Evolutionary conservation across 1,140 invertebrate genomes (phyloP).

Genomic region (Melanaphis sacchari): DNA sequence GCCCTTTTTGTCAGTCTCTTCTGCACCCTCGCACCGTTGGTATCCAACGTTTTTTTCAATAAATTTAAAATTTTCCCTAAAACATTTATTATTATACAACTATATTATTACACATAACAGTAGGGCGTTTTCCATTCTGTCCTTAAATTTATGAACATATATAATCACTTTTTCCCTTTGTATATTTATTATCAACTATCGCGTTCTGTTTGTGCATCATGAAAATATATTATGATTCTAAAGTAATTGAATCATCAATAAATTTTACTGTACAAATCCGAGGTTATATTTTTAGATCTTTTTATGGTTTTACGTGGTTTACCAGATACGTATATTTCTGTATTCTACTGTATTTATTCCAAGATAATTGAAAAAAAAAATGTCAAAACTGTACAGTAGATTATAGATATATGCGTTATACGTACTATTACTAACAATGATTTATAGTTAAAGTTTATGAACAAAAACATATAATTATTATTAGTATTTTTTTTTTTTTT

Average conservation of each 20-base stretch:
- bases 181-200: conserved; percentile 21
- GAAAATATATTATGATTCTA: conserved; percentile 34
- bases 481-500: too few species aligned
- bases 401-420: neutral
- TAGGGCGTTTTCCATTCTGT: neutral
- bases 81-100: conserved; percentile 4
- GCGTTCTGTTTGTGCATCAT: neutral
- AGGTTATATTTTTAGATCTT: neutral
- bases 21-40: neutral
- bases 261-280: neutral
- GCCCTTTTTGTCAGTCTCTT: neutral
- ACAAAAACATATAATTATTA: neutral
- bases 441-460: neutral
- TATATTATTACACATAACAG: neutral
- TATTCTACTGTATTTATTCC: neutral
- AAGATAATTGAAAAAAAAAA: neutral
- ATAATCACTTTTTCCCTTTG: conserved; percentile 11
- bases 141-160: conserved; percentile 39
- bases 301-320: neutral
- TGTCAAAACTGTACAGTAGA: neutral
- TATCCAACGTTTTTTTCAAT: conserved; percentile 20
- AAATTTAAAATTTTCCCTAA: conserved; percentile 44
- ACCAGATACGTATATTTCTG: neutral
- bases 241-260: conserved; percentile 20
- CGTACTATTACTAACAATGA: neutral